Conservation (phyloP, 1,140 invertebrate genomes). For the Chrysoperla carnea region DNA sequence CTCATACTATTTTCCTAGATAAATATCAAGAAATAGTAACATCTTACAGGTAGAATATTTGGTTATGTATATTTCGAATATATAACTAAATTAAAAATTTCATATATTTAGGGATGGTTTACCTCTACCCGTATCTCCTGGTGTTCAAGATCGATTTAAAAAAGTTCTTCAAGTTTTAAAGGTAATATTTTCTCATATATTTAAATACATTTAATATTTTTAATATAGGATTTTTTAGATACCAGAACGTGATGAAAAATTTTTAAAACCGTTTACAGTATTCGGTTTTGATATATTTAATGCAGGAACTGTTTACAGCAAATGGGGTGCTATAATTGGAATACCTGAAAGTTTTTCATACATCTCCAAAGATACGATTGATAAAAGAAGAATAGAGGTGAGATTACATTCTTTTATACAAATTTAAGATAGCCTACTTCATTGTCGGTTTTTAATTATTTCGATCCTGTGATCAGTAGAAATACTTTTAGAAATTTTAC, state of each 20-base stretch:
- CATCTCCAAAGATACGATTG: constrained; percentile 21
- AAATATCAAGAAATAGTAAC: constrained; percentile 29
- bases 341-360: constrained; percentile 43
- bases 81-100: constrained; percentile 4
- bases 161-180: constrained; percentile 28
- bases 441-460: not conserved
- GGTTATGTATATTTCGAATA: not conserved
- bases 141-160: constrained; percentile 21
- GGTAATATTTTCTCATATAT: constrained; percentile 6
- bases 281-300: constrained; percentile 42
- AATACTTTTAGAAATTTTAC: constrained; percentile 1
- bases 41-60: constrained; percentile 28
- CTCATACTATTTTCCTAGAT: constrained; percentile 30
- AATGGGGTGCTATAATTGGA: constrained; percentile 37
- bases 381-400: constrained; percentile 30
- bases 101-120: constrained; percentile 23
- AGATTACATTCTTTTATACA: constrained; percentile 6
- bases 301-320: constrained; percentile 24
- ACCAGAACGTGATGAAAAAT: constrained; percentile 14
- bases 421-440: constrained; percentile 5
- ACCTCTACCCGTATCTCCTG: constrained; percentile 19
- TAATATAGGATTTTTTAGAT: constrained; percentile 20
- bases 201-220: not conserved
- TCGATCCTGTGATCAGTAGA: not conserved
- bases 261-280: constrained; percentile 35